Conservation (phyloP, 2,888 invertebrate genomes). For the Timandra comae region DNA sequence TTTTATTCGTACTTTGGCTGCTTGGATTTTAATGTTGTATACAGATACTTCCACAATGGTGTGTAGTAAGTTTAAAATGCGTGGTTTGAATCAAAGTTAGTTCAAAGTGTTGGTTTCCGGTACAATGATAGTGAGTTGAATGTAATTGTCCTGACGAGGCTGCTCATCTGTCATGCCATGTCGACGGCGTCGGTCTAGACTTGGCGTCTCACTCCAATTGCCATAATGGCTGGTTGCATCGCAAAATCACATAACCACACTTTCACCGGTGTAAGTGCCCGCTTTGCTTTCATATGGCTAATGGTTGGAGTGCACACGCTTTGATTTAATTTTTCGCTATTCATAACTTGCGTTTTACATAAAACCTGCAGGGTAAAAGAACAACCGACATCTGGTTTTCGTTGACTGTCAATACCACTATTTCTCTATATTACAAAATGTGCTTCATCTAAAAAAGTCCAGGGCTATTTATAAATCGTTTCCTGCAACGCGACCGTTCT, state of each 20-base stretch:
- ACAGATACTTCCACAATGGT: no score
- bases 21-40: no score
- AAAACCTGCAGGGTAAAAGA: no score
- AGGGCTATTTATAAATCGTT: constrained; percentile 35
- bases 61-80: no score
- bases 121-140: constrained; percentile 11
- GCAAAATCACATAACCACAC: constrained; percentile 54
- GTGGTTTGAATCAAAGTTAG: not conserved
- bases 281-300: constrained; percentile 53
- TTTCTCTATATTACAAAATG: no score
- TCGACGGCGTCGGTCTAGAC: constrained; percentile 24
- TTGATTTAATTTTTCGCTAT: not conserved
- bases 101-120: constrained; percentile 3
- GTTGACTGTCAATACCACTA: no score
- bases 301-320: constrained; percentile 29
- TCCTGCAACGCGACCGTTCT: constrained; percentile 42
- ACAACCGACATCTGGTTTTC: no score
- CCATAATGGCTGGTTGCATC: constrained; percentile 51
- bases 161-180: constrained; percentile 17
- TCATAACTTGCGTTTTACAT: no score
- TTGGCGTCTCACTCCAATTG: constrained; percentile 58
- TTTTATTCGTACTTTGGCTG: no score
- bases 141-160: constrained; percentile 13
- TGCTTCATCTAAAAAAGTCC: constrained; percentile 14
- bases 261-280: constrained; percentile 49